phyloP scores from a whole-genome alignment of 2,113 vertebrate species.

The Gorsachius goisagi region DNA sequence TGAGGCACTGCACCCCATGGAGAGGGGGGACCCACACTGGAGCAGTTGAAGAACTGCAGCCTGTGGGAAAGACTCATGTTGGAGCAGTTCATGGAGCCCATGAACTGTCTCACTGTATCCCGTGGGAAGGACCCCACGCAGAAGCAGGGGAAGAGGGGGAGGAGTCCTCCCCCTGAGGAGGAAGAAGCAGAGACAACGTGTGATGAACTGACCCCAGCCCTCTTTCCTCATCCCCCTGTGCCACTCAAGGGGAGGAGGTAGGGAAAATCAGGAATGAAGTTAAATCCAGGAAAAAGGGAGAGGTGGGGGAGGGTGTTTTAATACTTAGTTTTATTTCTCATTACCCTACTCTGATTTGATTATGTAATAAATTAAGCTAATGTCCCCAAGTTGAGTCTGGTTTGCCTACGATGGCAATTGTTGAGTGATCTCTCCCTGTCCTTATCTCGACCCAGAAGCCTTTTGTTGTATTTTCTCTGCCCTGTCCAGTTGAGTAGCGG shows the following conservation, averaged over 20 bases:
- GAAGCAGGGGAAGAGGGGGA: not conserved
- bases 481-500: not conserved
- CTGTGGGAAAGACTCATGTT: not conserved
- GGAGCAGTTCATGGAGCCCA: not conserved
- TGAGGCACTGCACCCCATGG: no score
- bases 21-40: not conserved
- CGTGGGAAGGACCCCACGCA: not conserved
- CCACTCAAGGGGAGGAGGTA: not conserved
- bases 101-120: not conserved
- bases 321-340: not conserved
- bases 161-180: not conserved
- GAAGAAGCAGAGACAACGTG: not conserved
- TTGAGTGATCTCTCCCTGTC: not conserved
- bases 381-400: not conserved
- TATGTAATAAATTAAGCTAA: not conserved
- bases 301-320: not conserved
- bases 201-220: not conserved
- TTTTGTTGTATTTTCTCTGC: not conserved
- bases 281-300: not conserved
- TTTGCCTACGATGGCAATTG: not conserved
- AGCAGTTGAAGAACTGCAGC: not conserved
- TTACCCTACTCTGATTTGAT: not conserved
- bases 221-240: not conserved
- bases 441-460: not conserved
- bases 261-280: not conserved